Percentiles rank a stretch among this genome's conserved stretches.
These are phyloP conservation scores for Cartodere bifasciata DNA, from an alignment of 2,888 invertebrate genomes.

Conservation along the genomic window DNA sequence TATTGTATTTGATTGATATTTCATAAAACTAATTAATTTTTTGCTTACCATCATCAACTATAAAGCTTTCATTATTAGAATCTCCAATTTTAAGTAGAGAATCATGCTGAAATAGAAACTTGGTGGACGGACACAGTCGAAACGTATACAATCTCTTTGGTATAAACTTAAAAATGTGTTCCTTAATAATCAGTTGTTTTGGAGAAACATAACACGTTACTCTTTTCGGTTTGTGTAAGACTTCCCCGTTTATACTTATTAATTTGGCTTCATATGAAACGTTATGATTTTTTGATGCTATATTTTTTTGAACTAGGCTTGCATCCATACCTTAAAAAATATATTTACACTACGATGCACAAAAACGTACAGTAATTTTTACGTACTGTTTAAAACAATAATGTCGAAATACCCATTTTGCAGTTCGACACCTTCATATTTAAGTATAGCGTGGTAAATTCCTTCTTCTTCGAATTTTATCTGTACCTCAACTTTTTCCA, in stretches of 20 bases:
- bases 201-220: conserved; percentile 84
- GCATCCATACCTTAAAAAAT: conserved; percentile 54
- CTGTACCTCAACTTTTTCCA: conserved; percentile 63
- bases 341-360: conserved; percentile 6
- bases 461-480: conserved; percentile 69
- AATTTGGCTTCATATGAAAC: conserved; percentile 78
- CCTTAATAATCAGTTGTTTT: conserved; percentile 85
- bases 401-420: conserved; percentile 88
- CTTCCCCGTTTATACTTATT: conserved; percentile 45
- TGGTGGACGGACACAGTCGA: conserved; percentile 86
- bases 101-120: conserved; percentile 26
- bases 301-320: conserved; percentile 74
- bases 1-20: too few species aligned
- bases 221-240: conserved; percentile 64
- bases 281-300: conserved; percentile 72
- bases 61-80: conserved; percentile 41
- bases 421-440: conserved; percentile 59
- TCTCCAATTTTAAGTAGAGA: not conserved
- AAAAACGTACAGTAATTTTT: too few species aligned
- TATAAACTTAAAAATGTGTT: conserved; percentile 85
- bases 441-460: conserved; percentile 69
- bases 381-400: conserved; percentile 76
- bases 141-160: conserved; percentile 85
- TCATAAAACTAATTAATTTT: too few species aligned
- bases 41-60: conserved; percentile 87